Conservation (phyloP, 2,888 invertebrate genomes). For the Amblyjoppa proteus region DNA sequence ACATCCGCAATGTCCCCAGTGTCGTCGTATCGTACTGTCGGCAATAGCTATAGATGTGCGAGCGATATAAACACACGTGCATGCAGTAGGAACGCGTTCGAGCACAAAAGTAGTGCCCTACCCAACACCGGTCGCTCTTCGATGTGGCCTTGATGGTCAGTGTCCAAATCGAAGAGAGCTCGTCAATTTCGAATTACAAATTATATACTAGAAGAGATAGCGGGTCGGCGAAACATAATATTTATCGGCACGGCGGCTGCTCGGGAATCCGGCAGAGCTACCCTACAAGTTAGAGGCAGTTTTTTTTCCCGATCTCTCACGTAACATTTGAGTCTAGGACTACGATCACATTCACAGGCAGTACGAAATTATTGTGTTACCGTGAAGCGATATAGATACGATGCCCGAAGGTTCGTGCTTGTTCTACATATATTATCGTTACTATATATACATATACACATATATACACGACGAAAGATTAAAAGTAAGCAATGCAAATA, state of each 20-base stretch:
- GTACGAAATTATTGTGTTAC: neutral
- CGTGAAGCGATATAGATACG: neutral
- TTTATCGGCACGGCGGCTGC: conserved; percentile 1
- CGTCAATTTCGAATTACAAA: conserved; percentile 47
- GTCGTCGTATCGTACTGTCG: neutral
- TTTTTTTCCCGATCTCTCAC: neutral
- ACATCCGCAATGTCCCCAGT: neutral
- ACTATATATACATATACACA: neutral
- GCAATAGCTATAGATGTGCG: neutral
- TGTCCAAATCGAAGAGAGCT: conserved; percentile 77
- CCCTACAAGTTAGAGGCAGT: neutral
- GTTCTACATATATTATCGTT: neutral
- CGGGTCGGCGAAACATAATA: conserved; percentile 7
- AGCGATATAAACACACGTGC: conserved; percentile 53
- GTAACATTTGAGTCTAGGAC: neutral
- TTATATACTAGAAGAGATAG: conserved; percentile 15
- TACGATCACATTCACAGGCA: conserved; percentile 7
- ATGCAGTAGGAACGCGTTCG: conserved; percentile 46
- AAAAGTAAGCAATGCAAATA: neutral
- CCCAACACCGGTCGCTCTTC: conserved; percentile 65
- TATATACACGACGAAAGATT: neutral
- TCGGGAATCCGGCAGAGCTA: neutral
- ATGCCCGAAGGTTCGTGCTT: conserved; percentile 9
- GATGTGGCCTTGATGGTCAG: conserved; percentile 76
- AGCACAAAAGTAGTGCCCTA: conserved; percentile 49